Conservation (phyloP, 2,888 invertebrate genomes). For the Lycaena phlaeas region DNA sequence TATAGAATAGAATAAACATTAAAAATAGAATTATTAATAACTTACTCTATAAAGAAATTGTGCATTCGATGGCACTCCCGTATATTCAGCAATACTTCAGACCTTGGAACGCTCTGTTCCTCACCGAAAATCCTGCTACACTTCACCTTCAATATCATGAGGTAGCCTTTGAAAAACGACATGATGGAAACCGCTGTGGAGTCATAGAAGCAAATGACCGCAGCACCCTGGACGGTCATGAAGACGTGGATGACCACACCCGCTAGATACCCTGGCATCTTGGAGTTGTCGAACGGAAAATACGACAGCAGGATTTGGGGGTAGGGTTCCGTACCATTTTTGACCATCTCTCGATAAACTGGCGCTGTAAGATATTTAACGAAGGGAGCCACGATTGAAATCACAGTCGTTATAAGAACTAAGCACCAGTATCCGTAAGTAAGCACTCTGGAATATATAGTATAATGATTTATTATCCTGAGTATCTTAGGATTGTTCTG, state of each 20-base stretch:
- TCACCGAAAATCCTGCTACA: slow-evolving; percentile 31
- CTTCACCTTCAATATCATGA: slow-evolving; percentile 34
- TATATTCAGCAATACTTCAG: slow-evolving; percentile 28
- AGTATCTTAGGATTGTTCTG: slow-evolving; percentile 20
- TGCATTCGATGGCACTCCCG: slow-evolving; percentile 47
- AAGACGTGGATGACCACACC: slow-evolving; percentile 30
- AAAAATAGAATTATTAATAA: too few relatives aligned
- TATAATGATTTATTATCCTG: slow-evolving; percentile 31
- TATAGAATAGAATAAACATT: too few relatives aligned
- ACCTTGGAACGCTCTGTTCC: slow-evolving; percentile 14
- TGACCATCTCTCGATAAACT: slow-evolving; percentile 30
- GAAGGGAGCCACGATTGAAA: slow-evolving; percentile 32
- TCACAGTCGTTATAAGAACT: slow-evolving; percentile 29
- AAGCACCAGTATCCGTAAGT: slow-evolving; percentile 39
- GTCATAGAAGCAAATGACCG: slow-evolving; percentile 37
- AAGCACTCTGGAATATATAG: slow-evolving; percentile 32
- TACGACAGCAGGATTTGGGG: slow-evolving; percentile 45
- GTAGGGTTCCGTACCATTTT: slow-evolving; percentile 29
- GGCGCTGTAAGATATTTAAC: slow-evolving; percentile 29
- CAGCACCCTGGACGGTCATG: slow-evolving; percentile 34
- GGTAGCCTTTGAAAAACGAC: slow-evolving; percentile 46
- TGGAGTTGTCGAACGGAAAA: slow-evolving; percentile 46
- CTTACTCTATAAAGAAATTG: slow-evolving; percentile 37
- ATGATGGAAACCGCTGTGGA: slow-evolving; percentile 38
- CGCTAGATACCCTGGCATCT: slow-evolving; percentile 38